A percentile compares a stretch with the other conserved stretches of the same genome.
phyloP scores from a whole-genome alignment of 2,797 vertebrate genomes.

The Sternarchorhynchus goeldii region DNA sequence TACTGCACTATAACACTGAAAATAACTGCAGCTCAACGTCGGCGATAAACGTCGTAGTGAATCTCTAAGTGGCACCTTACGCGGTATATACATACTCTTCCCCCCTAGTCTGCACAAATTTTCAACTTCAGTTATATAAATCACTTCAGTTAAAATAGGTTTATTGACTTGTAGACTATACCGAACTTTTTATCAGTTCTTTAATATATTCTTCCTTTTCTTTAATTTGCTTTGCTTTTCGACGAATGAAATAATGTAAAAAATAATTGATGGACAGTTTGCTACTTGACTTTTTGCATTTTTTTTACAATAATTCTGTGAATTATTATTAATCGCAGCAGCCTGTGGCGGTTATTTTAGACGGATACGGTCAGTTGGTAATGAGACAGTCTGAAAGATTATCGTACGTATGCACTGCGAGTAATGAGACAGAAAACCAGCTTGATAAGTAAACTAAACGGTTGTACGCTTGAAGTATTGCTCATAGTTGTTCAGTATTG shows the following conservation, averaged over 20 bases:
- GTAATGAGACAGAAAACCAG: too few species aligned
- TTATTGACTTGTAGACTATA: background rate
- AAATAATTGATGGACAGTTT: too few species aligned
- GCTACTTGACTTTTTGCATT: too few species aligned
- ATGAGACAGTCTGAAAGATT: conserved; percentile 10
- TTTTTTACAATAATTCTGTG: background rate
- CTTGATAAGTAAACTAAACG: too few species aligned
- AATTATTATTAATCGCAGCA: conserved; percentile 18
- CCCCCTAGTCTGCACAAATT: too few species aligned
- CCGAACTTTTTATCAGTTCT: too few species aligned
- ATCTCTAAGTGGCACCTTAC: background rate
- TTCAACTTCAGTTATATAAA: too few species aligned
- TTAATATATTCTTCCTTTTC: too few species aligned
- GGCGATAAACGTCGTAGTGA: background rate
- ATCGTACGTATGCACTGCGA: background rate
- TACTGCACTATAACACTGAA: background rate
- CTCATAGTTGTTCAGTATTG: background rate
- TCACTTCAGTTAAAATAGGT: background rate
- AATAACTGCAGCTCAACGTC: background rate
- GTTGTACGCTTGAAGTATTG: too few species aligned
- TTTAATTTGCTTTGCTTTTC: background rate
- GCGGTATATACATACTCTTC: background rate
- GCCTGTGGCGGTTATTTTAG: conserved; percentile 3
- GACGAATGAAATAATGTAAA: too few species aligned
- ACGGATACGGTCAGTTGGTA: conserved; percentile 4